phyloP scores from a whole-genome alignment of 2,888 invertebrate genomes.

The Pycnomerus fuliginosus region DNA sequence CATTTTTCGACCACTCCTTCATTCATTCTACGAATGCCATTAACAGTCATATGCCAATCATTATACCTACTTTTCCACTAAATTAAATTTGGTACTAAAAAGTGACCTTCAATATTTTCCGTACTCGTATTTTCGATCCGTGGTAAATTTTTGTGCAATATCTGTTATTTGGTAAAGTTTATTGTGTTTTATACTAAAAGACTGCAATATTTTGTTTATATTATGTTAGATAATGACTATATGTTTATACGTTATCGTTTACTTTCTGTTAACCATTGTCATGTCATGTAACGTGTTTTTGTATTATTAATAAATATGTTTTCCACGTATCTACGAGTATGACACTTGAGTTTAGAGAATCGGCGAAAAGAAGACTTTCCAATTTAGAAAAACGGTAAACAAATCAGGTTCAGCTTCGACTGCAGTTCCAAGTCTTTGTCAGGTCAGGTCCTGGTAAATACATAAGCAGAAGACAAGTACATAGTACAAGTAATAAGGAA shows the following conservation, averaged over 20 bases:
- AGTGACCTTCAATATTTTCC: constrained; percentile 36
- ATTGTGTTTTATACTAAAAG: constrained; percentile 24
- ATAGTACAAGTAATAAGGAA: no score
- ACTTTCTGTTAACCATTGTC: constrained; percentile 23
- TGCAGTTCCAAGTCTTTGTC: no score
- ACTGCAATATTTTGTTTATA: constrained; percentile 34
- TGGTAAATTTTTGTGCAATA: constrained; percentile 34
- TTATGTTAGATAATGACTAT: constrained; percentile 17
- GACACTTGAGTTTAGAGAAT: no score
- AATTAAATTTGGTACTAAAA: constrained; percentile 38
- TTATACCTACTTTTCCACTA: constrained; percentile 53
- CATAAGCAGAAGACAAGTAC: no score
- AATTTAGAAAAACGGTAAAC: no score
- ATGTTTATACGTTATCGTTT: constrained; percentile 31
- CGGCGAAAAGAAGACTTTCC: no score
- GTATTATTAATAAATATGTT: constrained; percentile 28
- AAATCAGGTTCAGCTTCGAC: no score
- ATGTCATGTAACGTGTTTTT: constrained; percentile 34
- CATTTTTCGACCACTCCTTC: constrained; percentile 52
- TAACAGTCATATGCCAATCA: constrained; percentile 52
- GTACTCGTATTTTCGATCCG: constrained; percentile 25
- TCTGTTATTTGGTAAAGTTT: constrained; percentile 26
- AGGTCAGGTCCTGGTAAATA: no score
- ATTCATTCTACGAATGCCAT: constrained; percentile 47
- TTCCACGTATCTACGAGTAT: no score